Percentiles rank a stretch among this genome's conserved stretches.
These are phyloP conservation scores for Stichopus chloronotus DNA, from an alignment of 35 echinoderm and acorn worm genomes.

Conservation along the genomic window DNA sequence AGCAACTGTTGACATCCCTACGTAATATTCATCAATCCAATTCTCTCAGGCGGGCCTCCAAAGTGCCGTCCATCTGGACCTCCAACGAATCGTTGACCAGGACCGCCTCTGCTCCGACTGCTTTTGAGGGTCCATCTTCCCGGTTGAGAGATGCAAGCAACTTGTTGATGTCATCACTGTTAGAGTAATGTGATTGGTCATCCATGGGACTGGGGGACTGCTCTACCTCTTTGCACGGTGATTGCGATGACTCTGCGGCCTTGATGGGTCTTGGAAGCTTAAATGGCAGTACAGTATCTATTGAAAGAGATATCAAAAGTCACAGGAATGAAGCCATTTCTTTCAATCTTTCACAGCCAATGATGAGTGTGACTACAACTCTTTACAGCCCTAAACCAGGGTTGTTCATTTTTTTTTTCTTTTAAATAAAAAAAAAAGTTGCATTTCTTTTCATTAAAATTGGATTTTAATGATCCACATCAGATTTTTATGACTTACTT, in stretches of 20 bases:
- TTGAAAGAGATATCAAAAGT: neutral
- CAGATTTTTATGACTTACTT: no score
- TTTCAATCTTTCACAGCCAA: no score
- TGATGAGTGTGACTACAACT: no score
- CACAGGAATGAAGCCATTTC: no score
- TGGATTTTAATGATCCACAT: no score
- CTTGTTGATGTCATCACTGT: slow-evolving; percentile 21
- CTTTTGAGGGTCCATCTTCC: neutral
- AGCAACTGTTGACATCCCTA: no score
- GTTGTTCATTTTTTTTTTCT: no score
- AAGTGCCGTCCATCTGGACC: neutral
- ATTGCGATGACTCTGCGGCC: neutral
- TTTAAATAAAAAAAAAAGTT: no score
- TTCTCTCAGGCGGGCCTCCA: slow-evolving; percentile 15
- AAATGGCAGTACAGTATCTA: slow-evolving; percentile 31
- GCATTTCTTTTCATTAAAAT: no score
- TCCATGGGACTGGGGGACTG: slow-evolving; percentile 18
- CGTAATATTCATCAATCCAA: neutral
- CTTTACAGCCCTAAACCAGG: no score
- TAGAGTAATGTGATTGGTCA: slow-evolving; percentile 37
- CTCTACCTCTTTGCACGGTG: slow-evolving; percentile 32
- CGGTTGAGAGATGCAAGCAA: slow-evolving; percentile 9
- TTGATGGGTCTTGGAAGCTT: slow-evolving; percentile 11
- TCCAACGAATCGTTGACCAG: neutral
- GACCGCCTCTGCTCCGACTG: neutral